Evolutionary conservation across 2,113 vertebrate genomes (phyloP).

Genomic region (Chaetodon trifascialis): DNA sequence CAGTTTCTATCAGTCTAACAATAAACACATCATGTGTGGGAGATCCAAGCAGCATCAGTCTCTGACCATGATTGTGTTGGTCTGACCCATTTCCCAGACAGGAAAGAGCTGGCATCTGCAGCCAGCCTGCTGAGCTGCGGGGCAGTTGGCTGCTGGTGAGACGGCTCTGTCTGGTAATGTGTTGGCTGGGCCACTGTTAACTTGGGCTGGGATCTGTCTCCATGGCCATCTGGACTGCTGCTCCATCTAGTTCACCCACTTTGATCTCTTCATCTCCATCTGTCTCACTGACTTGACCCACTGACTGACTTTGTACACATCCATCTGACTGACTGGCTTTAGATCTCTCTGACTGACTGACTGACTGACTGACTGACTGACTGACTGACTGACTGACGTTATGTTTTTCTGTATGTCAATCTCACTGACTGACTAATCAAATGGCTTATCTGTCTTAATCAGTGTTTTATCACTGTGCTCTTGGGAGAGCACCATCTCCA

Average conservation of each 20-base stretch:
- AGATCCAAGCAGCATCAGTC: slow-evolving; percentile 38
- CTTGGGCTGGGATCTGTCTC: slow-evolving; percentile 61
- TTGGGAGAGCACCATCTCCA: neutral
- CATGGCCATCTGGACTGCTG: slow-evolving; percentile 70
- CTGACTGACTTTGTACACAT: slow-evolving; percentile 53
- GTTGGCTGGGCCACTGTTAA: slow-evolving; percentile 63
- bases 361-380: slow-evolving; percentile 28
- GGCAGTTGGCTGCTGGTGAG: slow-evolving; percentile 65
- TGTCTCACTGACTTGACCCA: slow-evolving; percentile 68
- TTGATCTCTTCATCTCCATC: slow-evolving; percentile 73
- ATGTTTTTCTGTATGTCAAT: too few species aligned
- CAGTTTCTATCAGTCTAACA: neutral
- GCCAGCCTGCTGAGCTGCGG: slow-evolving; percentile 48
- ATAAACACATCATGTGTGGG: neutral
- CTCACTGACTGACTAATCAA: neutral
- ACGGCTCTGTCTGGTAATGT: slow-evolving; percentile 66
- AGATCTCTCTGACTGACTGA: slow-evolving; percentile 30
- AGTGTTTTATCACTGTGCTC: neutral
- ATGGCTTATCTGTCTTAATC: slow-evolving; percentile 9
- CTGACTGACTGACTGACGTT: neutral
- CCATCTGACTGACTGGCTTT: slow-evolving; percentile 23
- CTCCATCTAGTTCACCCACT: slow-evolving; percentile 46
- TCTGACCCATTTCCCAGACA: slow-evolving; percentile 61
- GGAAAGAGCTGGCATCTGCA: slow-evolving; percentile 35
- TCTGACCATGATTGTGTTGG: slow-evolving; percentile 32